Base-by-base conservation (phyloP, 1,140 invertebrate species). In the Chlorops oryzae region DNA sequence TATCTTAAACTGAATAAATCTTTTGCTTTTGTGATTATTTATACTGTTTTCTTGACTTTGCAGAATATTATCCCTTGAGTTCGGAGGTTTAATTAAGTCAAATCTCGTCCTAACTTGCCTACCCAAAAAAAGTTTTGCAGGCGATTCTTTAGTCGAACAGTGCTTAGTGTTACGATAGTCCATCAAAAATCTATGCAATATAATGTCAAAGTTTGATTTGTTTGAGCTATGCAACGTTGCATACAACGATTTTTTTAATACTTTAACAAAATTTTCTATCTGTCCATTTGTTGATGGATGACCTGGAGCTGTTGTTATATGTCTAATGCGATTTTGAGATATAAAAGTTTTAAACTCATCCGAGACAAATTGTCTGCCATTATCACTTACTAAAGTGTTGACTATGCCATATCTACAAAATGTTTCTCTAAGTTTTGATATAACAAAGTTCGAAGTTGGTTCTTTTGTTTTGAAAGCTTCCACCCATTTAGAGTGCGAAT, bases 51-150 rank as follows among this genome's bases (percentile, higher is more conserved):
- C n/a, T n/a, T n/a, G n/a, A n/a, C n/a, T n/a, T n/a, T n/a, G n/a
- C n/a, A n/a, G n/a, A n/a, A n/a, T n/a, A n/a, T n/a, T n/a, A n/a
- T n/a, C n/a, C n/a, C n/a, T n/a, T n/a, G n/a, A n/a, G n/a, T n/a
- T n/a, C n/a, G n/a, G n/a, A n/a, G n/a, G n/a, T n/a, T n/a, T n/a
- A n/a, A n/a, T n/a, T n/a, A n/a, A n/a, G n/a, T n/a, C n/a, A n/a
- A n/a, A n/a, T n/a, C 37, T 12, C 9, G 59, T 46, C 71, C 62
- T 24, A 13, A 45, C 3, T 45, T n/a, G n/a, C 21, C 13, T 32
- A 34, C 32, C 32, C 10, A 47, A 18, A 15, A 47, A 34, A 20
- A 47, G 5, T 47, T 47, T 32, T 21, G 27, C 27, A 4, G 45
- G 45, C 13, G 45, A 18, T 47, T 47, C 45, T 7, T 35, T 21